Conservation (phyloP, 2,797 vertebrate species). For the Telmatherina bonti region DNA sequence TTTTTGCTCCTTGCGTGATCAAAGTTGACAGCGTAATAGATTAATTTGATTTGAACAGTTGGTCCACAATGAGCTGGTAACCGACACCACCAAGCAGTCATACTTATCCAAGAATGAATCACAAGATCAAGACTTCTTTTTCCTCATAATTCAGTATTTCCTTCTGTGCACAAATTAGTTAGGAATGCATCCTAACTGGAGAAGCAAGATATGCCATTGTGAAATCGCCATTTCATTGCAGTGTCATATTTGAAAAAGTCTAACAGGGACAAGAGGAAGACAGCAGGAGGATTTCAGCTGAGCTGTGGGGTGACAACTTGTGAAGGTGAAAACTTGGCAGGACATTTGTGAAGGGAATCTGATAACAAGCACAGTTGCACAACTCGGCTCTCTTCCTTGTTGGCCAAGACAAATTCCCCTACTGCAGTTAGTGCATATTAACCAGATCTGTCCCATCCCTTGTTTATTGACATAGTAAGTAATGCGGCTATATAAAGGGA, state of each 20-base stretch:
- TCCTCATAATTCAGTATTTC: background rate
- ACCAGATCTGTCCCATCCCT: background rate
- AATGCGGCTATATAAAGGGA: conserved; percentile 30
- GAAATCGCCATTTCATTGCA: background rate
- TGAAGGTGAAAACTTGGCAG: conserved; percentile 24
- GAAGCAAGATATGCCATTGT: background rate
- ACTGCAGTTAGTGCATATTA: conserved; percentile 28
- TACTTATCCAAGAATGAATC: background rate
- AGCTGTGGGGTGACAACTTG: conserved; percentile 16
- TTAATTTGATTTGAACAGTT: conserved; percentile 2
- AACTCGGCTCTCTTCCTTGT: conserved; percentile 40
- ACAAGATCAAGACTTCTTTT: conserved; percentile 7
- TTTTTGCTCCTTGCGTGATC: background rate
- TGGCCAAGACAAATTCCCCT: conserved; percentile 32
- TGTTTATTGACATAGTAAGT: conserved; percentile 51
- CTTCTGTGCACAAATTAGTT: background rate
- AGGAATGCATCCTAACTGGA: background rate
- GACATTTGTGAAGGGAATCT: background rate
- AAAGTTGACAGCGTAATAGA: background rate
- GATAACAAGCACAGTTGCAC: conserved; percentile 31
- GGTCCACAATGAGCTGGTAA: background rate
- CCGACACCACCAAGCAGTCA: background rate
- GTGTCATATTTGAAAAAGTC: background rate
- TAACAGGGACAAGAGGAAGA: background rate
- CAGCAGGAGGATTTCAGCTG: background rate